A percentile compares a stretch with the other conserved stretches of the same genome.
Conservation (phyloP, 1,140 invertebrate species). For the Maconellicoccus hirsutus region DNA sequence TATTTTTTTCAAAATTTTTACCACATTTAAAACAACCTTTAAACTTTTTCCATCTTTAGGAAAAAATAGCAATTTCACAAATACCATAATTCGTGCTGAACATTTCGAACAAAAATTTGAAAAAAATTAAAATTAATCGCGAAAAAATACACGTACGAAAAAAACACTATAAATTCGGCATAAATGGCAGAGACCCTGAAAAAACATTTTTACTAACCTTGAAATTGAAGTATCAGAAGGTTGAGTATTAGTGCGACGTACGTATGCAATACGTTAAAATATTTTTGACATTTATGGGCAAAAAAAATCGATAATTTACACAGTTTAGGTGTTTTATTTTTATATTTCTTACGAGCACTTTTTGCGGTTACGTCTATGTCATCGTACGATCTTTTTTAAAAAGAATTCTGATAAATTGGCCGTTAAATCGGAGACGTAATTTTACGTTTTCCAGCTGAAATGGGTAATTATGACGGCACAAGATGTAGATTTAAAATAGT, state of each 20-base stretch:
- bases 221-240: slow-evolving; percentile 8
- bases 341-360: background rate
- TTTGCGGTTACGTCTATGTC: background rate
- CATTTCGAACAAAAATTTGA: background rate
- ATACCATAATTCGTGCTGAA: too few species aligned
- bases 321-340: background rate
- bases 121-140: background rate
- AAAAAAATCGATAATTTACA: slow-evolving; percentile 18
- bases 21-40: too few species aligned
- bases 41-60: too few species aligned
- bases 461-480: too few species aligned
- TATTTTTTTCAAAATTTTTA: too few species aligned
- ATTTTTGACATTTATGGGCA: slow-evolving; percentile 15
- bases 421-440: too few species aligned
- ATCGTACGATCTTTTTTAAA: too few species aligned
- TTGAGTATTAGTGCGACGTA: background rate
- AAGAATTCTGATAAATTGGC: too few species aligned
- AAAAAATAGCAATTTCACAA: too few species aligned
- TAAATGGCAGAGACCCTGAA: slow-evolving; percentile 21
- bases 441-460: too few species aligned
- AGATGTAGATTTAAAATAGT: too few species aligned
- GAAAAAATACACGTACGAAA: slow-evolving; percentile 2
- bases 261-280: slow-evolving; percentile 9
- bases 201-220: background rate
- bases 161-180: background rate